Base-by-base conservation (phyloP, 2,888 invertebrate genomes). In the Habroteleia sp. region DNA sequence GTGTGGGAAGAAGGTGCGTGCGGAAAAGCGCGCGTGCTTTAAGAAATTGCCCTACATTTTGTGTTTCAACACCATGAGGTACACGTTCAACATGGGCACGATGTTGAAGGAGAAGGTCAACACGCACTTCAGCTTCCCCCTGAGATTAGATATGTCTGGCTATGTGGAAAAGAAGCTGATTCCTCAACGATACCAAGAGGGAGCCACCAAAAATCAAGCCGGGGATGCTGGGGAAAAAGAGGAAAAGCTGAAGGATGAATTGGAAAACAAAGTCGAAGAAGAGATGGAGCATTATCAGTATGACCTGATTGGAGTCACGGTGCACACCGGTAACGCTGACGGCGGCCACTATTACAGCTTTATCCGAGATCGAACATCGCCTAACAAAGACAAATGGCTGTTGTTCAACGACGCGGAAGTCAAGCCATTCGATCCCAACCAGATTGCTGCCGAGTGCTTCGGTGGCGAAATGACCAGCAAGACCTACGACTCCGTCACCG, bases 401-500 rank as follows among this genome's bases (percentile, higher is more conserved):
- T 90, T 96, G 29, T 97, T 97, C 89, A 97, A 97, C 86, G 97
- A 97, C 88, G 96, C 96, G 0, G 96, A 97, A 89, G 96, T 97
- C 0, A 97, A 97, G 89, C 95, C 95, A 0, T 98, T 98, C 88
- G 98, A 98, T 91, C 96, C 97, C 0, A 95, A 95, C 82, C 97
- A 97, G 89, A 94, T 98, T 66, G 97, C 97, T 0, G 94, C 96
- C 0, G 98, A 98, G 89, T 98, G 98, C 89, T 98, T 98, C 89
- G 98, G 98, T 1, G 98, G 98, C 2, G 98, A 98, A 91, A 97
- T 97, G 96, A 97, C 97, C 54, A 97, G 97, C 85, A 97, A 97
- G 91, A 97, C 97, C 0, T 98, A 97, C 86, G 98, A 98, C 87
- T 96, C 97, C 0, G 97, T 97, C 14, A 97, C 97, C 4, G 98